A percentile compares a stretch with the other conserved stretches of the same genome.
Evolutionary conservation across 2,113 vertebrate species (phyloP).

Genomic region (Rissa tridactyla): DNA sequence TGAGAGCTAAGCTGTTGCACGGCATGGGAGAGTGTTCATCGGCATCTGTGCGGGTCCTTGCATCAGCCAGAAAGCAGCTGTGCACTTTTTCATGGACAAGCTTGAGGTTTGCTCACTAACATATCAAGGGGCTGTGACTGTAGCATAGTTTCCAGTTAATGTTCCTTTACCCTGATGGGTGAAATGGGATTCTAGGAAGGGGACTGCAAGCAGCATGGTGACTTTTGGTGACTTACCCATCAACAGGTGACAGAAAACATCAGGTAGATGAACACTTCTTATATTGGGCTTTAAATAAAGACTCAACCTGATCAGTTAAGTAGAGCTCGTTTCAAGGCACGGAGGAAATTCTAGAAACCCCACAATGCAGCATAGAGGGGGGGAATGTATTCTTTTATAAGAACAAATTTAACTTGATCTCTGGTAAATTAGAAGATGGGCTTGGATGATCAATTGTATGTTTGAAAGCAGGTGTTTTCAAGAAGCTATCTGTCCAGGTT

Average conservation of each 20-base stretch:
- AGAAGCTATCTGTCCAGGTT: neutral
- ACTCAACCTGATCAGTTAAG: neutral
- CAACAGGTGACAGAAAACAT: neutral
- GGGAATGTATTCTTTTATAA: neutral
- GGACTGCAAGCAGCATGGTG: neutral
- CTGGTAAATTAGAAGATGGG: neutral
- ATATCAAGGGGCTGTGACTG: neutral
- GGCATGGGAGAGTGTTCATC: neutral
- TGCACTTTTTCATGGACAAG: neutral
- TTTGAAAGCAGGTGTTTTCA: neutral
- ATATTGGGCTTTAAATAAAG: neutral
- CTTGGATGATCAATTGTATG: neutral
- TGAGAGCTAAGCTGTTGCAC: neutral
- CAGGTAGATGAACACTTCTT: neutral
- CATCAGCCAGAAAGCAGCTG: neutral
- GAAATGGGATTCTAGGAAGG: neutral
- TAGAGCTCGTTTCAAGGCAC: neutral
- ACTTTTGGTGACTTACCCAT: neutral
- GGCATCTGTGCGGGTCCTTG: neutral
- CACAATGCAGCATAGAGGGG: neutral
- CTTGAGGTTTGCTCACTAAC: neutral
- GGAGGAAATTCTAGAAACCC: neutral
- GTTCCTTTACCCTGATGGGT: neutral
- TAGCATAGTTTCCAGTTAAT: neutral
- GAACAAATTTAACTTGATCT: neutral